Evolutionary conservation across 2,888 invertebrate genomes (phyloP).

Genomic region (Xestia sexstrigata): DNA sequence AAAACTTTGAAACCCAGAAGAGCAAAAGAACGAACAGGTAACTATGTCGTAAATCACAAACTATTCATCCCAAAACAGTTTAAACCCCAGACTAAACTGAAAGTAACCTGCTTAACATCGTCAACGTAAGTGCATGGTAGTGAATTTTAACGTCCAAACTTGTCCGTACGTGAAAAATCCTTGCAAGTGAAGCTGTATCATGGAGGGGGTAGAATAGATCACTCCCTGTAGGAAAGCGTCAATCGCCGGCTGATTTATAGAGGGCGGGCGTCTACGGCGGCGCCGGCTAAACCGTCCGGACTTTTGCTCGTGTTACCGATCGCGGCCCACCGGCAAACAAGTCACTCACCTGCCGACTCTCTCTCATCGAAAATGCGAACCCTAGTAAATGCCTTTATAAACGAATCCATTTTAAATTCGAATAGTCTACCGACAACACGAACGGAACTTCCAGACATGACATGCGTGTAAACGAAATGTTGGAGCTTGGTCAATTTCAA

Average conservation of each 20-base stretch:
- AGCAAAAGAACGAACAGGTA: background rate
- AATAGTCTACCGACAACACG: slow-evolving; percentile 87
- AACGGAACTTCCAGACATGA: slow-evolving; percentile 88
- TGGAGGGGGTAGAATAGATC: slow-evolving; percentile 88
- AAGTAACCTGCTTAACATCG: slow-evolving; percentile 52
- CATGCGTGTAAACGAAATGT: slow-evolving; percentile 88
- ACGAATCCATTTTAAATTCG: slow-evolving; percentile 89
- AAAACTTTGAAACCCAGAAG: background rate
- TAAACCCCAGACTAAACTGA: slow-evolving; percentile 37
- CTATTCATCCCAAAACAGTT: slow-evolving; percentile 26
- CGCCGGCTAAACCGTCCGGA: slow-evolving; percentile 87
- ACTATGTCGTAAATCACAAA: slow-evolving; percentile 9
- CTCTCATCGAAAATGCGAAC: slow-evolving; percentile 88
- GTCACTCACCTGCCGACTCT: slow-evolving; percentile 89
- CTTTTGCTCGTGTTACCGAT: slow-evolving; percentile 86
- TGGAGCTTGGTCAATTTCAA: slow-evolving; percentile 85
- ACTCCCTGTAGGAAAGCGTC: slow-evolving; percentile 90
- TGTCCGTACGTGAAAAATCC: slow-evolving; percentile 82
- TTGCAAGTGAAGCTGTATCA: slow-evolving; percentile 87
- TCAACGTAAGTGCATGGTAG: slow-evolving; percentile 67
- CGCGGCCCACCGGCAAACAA: slow-evolving; percentile 87
- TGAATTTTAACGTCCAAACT: slow-evolving; percentile 74
- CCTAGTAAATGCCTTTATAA: slow-evolving; percentile 88
- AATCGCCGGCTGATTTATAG: slow-evolving; percentile 90
- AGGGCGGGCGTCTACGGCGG: slow-evolving; percentile 80